Evolutionary conservation across 2,888 invertebrate genomes (phyloP).

Genomic region (Thecocarcelia acutangulata): DNA sequence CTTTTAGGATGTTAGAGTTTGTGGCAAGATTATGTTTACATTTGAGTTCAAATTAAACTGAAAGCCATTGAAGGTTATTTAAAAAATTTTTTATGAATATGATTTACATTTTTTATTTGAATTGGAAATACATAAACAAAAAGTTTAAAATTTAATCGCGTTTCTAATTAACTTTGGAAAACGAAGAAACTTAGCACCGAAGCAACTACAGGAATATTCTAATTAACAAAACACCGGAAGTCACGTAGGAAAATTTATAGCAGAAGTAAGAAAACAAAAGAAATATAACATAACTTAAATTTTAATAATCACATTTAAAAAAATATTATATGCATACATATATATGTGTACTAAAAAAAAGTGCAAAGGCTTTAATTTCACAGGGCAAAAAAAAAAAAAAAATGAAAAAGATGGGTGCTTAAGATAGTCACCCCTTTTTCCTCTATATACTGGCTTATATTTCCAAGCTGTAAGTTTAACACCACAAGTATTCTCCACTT

Average conservation of each 20-base stretch:
- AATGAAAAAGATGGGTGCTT: neutral
- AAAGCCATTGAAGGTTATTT: too few species aligned
- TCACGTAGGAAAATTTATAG: constrained; percentile 13
- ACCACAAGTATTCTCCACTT: neutral
- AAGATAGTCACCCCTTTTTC: neutral
- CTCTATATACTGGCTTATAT: neutral
- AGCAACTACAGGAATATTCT: too few species aligned
- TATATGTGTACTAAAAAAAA: constrained; percentile 1
- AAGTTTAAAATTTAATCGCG: too few species aligned
- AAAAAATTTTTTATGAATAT: too few species aligned
- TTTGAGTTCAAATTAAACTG: too few species aligned
- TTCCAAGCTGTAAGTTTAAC: neutral
- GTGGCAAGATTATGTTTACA: too few species aligned
- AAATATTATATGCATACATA: too few species aligned
- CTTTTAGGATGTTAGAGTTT: too few species aligned
- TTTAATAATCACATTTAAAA: constrained; percentile 13
- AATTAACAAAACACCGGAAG: constrained; percentile 14
- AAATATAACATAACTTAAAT: constrained; percentile 6
- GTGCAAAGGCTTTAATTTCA: neutral
- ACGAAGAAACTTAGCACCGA: too few species aligned
- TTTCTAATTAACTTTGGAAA: too few species aligned
- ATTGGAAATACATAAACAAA: too few species aligned
- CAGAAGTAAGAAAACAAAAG: neutral
- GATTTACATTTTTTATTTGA: too few species aligned
- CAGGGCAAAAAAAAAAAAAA: neutral